phyloP scores from a whole-genome alignment of 2,797 vertebrate genomes.

The Capromys pilorides region DNA sequence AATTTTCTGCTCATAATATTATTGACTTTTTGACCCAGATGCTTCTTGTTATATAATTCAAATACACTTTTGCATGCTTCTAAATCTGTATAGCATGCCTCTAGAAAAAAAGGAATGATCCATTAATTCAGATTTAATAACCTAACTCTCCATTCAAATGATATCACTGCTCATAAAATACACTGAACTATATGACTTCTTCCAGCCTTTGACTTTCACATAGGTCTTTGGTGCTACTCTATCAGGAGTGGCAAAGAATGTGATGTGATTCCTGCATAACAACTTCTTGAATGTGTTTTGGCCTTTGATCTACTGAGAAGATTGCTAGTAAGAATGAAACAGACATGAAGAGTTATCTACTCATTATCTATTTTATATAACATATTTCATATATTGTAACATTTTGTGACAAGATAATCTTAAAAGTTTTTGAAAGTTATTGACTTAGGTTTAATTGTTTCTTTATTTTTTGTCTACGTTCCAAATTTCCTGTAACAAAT shows the following conservation, averaged over 20 bases:
- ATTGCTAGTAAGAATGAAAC: neutral
- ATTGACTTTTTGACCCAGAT: constrained; percentile 15
- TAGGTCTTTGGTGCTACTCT: neutral
- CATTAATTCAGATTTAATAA: constrained; percentile 30
- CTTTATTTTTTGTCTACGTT: neutral
- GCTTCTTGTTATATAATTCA: constrained; percentile 10
- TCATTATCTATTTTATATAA: neutral
- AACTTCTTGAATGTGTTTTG: neutral
- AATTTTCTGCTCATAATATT: constrained; percentile 4
- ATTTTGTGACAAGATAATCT: neutral
- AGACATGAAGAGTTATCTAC: neutral
- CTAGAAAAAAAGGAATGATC: neutral
- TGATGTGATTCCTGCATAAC: neutral
- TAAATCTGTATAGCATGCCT: neutral
- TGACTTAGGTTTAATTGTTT: constrained; percentile 10
- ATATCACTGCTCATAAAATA: constrained; percentile 49
- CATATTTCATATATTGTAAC: neutral
- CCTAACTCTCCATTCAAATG: neutral
- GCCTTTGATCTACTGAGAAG: neutral
- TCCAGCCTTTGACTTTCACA: neutral
- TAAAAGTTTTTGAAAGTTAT: neutral
- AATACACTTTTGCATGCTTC: neutral
- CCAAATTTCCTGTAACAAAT: neutral
- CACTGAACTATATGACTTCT: neutral
- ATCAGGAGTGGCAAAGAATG: constrained; percentile 29